Evolutionary conservation across 2,888 invertebrate species (phyloP).

Genomic region (Epicampocera succincta): DNA sequence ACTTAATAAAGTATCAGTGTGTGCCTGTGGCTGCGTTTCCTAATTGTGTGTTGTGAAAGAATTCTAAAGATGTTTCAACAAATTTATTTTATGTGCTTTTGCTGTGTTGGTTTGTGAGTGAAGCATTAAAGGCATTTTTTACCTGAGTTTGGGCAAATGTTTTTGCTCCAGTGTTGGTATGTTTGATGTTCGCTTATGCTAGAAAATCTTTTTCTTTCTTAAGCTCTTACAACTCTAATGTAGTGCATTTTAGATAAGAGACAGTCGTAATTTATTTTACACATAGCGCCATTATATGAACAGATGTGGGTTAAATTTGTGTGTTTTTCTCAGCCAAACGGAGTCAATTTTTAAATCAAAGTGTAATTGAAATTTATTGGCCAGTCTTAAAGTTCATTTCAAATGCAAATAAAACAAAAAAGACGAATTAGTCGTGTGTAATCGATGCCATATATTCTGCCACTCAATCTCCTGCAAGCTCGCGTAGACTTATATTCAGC

Average conservation of each 20-base stretch:
- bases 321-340: no score
- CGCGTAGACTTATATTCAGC: no score
- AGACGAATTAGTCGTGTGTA: no score
- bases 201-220: slow-evolving; percentile 16
- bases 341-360: no score
- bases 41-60: neutral
- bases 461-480: no score
- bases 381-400: no score
- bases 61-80: neutral
- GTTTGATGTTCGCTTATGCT: neutral
- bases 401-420: no score
- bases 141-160: neutral
- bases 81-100: neutral
- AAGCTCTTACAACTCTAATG: slow-evolving; percentile 26
- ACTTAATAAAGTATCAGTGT: slow-evolving; percentile 31
- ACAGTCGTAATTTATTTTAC: slow-evolving; percentile 29
- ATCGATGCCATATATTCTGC: no score
- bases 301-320: no score
- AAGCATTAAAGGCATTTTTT: slow-evolving; percentile 2
- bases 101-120: neutral
- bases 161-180: neutral
- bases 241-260: slow-evolving; percentile 7
- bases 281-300: neutral
- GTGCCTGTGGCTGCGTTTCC: neutral
- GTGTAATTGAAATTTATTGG: no score